Base-by-base conservation (phyloP, 2,113 vertebrate genomes). In the Onychostruthus taczanowskii region DNA sequence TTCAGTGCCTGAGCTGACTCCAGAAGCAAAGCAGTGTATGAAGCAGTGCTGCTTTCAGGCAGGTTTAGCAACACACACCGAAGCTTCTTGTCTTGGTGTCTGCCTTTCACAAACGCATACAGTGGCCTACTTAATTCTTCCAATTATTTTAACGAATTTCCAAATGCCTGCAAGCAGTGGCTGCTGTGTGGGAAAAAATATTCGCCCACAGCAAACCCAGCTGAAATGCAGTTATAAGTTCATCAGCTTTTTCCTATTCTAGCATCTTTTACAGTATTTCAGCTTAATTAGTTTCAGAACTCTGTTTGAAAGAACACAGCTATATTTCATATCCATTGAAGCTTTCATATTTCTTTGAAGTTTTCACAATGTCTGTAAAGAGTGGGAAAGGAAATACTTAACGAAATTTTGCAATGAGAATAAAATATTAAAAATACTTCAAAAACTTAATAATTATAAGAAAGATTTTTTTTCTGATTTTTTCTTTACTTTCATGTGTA, bases 261-360 rank as follows among this genome's bases (percentile, higher is more conserved):
- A 83, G 18, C 30, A 44, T 90, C 27, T 91, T 94, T 52, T 52
- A 37, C 70, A 46, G 7, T 68, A 70, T 79, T 93, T 92, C 79
- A 84, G 39, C 49, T 68, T 78, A 67, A 88, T 90, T 94, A 79
- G 33, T 74, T 94, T 94, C 84, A 74, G 52, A 92, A 68, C 53
- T 47, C 35, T 68, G 30, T 67, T 84, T 93, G 55, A 82, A 95
- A 82, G 73, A 68, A 26, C 62, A 73, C 31, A 33, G 27, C 26
- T 80, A 1, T 70, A 22, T 91, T 91, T 85, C 49, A 55, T 22
- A 31, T 58, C 19, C 5, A 5, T 39, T 83, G 50, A 81, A 76
- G 46, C 31, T 55, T 67, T 78, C 31, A 30, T 37, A 59, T 49
- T 82, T 58, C 74, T 93, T 92, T 94, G 46, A 94, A 82, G 67